Base-by-base conservation (phyloP, 1,140 invertebrate species). In the Dendrolimus kikuchii region DNA sequence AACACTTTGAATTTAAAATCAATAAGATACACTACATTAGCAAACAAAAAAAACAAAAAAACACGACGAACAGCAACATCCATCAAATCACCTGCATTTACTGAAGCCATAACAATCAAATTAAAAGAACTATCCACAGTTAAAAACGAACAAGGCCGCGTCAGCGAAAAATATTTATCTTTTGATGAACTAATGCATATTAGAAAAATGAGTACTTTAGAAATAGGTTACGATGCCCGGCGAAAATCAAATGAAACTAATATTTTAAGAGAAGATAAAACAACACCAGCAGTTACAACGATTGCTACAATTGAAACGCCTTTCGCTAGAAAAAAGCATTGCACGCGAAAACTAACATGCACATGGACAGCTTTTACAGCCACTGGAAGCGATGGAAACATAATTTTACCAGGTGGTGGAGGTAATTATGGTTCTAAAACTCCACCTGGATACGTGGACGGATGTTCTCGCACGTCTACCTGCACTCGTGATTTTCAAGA, bases 171-270 rank as follows among this genome's bases (percentile, higher is more conserved):
- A 55, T 86, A 80, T 71, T 74, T 86, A 61, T 86, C 82, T 5
- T 86, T 86, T 68, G 79, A 86, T 40, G 82, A 86, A 59, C 60
- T 86, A 53, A 74, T 86, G 69, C 71, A 73, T 62, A 60, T 86
- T 6, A 68, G 78, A 59, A 84, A 81, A 64, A 47, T 65, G 4
- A 70, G 57, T 50, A 50, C 64, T 44, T 59, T 40, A 43, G 59
- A 55, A 36, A 46, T 36, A 6, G 55, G 57, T 49, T 49, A 53
- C 38, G 59, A 62, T 60, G 57, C 60, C 43, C 60, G 73, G 46
- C 66, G 77, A 9, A 47, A 37, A 45, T 41, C 37, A 38, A 44
- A 53, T 41, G 62, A 60, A 37, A 58, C 51, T n/a, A 51, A 58
- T 38, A 36, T 57, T 42, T 37, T 53, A 43, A 57, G 50, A 48